Base-by-base conservation (phyloP, 2,113 vertebrate genomes). In the Craseonycteris thonglongyai region DNA sequence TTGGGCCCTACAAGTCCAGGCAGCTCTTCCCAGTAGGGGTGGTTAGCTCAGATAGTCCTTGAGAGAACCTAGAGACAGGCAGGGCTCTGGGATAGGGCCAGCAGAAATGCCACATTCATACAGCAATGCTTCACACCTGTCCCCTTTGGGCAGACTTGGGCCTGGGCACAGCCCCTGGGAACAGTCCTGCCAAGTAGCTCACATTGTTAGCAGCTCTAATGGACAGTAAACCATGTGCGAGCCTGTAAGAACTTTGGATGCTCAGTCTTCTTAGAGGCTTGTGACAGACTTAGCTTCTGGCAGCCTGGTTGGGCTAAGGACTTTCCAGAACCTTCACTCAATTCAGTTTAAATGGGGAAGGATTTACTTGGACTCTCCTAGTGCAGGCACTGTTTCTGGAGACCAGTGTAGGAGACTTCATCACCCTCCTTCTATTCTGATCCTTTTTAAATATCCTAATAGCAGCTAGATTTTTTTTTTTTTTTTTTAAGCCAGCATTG, bases 251-350 rank as follows among this genome's bases (percentile, higher is more conserved):
- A 6, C 45, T 86, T 45, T 71, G 45, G 65, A 75, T 93, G 15
- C 30, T 42, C 56, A 51, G 26, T 40, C 18, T 95, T 89, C 79
- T 95, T 35, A 40, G 78, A 80, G 16, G 5, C 51, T 13, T 71
- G 51, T 51, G n/a, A 65, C 54, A 91, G 80, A 61, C 38, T 95
- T 89, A 93, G 71, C 76, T 94, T 40, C 65, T 87, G 58, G 61
- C n/a, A 95, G 18, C 18, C 42, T 91, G 33, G 3, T 45, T 3
- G 7, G 66, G 88, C 74, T 75, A 90, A 94, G 75, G 63, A 81
- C 59, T 88, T 95, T 94, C 56, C 63, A 90, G 81, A 95, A 88
- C n/a, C 11, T 92, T 93, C 45, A 63, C 38, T 58, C 78, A 90
- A 66, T 81, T 81, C 81, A 84, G 15, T 90, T 81, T 72, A 87